Conservation (phyloP, 2,797 vertebrate genomes). For the Tachyglossus aculeatus region DNA sequence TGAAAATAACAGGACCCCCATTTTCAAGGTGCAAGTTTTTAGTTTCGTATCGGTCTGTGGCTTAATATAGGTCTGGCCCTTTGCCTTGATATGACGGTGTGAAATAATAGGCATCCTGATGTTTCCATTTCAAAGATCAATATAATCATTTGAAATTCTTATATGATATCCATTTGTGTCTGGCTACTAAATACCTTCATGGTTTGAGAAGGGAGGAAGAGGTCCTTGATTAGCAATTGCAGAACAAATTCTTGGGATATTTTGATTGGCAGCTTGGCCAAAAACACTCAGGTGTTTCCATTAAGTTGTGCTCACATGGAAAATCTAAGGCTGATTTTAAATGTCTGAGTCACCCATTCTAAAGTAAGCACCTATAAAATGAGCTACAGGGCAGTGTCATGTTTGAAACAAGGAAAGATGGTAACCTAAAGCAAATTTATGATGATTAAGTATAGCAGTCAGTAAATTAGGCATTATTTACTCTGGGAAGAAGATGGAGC, state of each 20-base stretch:
- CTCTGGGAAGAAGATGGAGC: too few species aligned
- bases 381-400: neutral
- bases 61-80: too few species aligned
- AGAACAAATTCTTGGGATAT: neutral
- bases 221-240: neutral
- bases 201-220: neutral
- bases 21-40: neutral
- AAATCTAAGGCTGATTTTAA: neutral
- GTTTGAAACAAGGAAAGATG: neutral
- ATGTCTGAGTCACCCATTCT: neutral
- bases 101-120: too few species aligned
- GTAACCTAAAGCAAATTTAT: too few species aligned
- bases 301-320: neutral
- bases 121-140: too few species aligned
- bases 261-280: neutral
- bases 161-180: too few species aligned
- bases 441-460: too few species aligned
- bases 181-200: neutral
- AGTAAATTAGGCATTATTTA: too few species aligned
- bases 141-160: too few species aligned
- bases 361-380: too few species aligned
- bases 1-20: neutral
- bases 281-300: neutral
- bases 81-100: too few species aligned
- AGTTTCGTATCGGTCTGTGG: neutral